Conservation (phyloP, 2,888 invertebrate species). For the Himalopsyche kuldschensis region DNA sequence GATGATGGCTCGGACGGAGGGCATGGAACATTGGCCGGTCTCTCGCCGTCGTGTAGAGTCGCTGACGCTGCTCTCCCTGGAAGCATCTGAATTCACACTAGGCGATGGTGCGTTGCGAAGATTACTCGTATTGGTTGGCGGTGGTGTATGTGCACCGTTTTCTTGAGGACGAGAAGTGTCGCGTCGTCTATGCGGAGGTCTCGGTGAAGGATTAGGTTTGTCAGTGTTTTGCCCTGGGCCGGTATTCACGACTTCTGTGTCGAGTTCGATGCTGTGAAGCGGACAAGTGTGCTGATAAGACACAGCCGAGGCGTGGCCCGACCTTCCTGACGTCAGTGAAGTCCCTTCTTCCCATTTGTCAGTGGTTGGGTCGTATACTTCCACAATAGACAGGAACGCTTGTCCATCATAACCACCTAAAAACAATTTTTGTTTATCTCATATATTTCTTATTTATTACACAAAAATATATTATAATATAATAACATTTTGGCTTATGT, state of each 20-base stretch:
- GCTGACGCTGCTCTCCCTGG: not conserved
- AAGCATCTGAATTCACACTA: not conserved
- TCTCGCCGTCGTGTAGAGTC: constrained; percentile 35
- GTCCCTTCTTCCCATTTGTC: constrained; percentile 78
- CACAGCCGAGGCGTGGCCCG: constrained; percentile 90
- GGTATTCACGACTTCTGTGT: not conserved
- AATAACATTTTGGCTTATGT: no score
- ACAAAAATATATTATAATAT: no score
- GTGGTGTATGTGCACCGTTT: not conserved
- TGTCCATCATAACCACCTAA: constrained; percentile 88
- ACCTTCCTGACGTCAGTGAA: constrained; percentile 80
- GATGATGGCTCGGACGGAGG: constrained; percentile 16
- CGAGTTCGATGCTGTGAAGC: constrained; percentile 41
- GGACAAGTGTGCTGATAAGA: constrained; percentile 75
- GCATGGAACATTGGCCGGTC: constrained; percentile 15
- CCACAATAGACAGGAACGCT: constrained; percentile 81
- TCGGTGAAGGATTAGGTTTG: not conserved
- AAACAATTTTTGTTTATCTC: constrained; percentile 40
- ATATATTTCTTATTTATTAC: no score
- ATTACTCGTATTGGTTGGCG: not conserved
- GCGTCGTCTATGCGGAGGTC: not conserved
- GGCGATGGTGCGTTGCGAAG: not conserved
- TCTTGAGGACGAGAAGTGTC: not conserved
- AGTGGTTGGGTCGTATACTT: constrained; percentile 80
- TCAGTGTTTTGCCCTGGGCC: not conserved